These are phyloP conservation scores for Cryptus armator DNA, from an alignment of 2,888 invertebrate genomes.

Conservation along the genomic window DNA sequence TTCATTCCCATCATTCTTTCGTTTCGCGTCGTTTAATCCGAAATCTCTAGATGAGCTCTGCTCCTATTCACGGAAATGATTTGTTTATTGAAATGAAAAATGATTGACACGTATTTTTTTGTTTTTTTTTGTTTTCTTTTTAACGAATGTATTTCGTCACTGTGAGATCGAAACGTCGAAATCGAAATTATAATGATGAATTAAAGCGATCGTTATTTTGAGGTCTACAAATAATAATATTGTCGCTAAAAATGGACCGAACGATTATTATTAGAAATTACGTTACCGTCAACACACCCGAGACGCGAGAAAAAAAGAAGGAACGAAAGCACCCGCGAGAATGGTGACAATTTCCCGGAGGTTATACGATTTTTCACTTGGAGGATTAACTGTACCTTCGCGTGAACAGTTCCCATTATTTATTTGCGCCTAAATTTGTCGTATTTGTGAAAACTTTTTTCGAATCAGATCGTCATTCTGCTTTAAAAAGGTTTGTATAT, in stretches of 20 bases:
- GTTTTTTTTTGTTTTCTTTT: neutral
- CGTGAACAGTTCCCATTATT: slow-evolving; percentile 85
- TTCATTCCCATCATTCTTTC: slow-evolving; percentile 49
- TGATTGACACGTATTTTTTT: neutral
- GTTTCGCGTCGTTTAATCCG: slow-evolving; percentile 56
- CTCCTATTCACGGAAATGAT: slow-evolving; percentile 70
- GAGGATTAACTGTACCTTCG: slow-evolving; percentile 82
- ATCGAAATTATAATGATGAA: slow-evolving; percentile 48
- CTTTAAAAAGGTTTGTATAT: slow-evolving; percentile 37
- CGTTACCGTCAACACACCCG: slow-evolving; percentile 56
- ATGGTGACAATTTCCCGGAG: slow-evolving; percentile 47
- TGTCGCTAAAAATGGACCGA: slow-evolving; percentile 16
- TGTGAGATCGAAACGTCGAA: no score
- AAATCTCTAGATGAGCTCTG: slow-evolving; percentile 68
- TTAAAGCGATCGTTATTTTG: slow-evolving; percentile 40
- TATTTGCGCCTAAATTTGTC: slow-evolving; percentile 53
- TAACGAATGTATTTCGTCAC: neutral
- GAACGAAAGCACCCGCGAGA: neutral
- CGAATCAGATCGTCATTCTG: slow-evolving; percentile 65
- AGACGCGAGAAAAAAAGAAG: slow-evolving; percentile 22
- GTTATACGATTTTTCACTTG: slow-evolving; percentile 72
- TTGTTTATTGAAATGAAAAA: slow-evolving; percentile 10
- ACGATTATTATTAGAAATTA: slow-evolving; percentile 72
- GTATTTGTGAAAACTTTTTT: slow-evolving; percentile 26
- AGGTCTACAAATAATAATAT: slow-evolving; percentile 26